A percentile compares a stretch with the other conserved stretches of the same genome.
phyloP scores from a whole-genome alignment of 1,140 invertebrate genomes.

The Penaeus vannamei region DNA sequence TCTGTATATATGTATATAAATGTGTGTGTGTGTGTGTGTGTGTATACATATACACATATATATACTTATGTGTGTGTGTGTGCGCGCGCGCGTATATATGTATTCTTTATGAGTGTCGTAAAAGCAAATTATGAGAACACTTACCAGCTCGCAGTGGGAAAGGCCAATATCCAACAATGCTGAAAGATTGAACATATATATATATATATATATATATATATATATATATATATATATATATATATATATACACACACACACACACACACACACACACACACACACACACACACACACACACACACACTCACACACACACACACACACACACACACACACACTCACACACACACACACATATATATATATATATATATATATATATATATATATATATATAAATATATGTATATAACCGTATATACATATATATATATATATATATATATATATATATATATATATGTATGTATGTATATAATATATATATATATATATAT shows the following conservation, averaged over 20 bases:
- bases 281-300: too few species aligned
- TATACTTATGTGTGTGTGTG: too few species aligned
- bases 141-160: too few species aligned
- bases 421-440: background rate
- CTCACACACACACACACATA: slow-evolving; percentile 32
- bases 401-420: background rate
- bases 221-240: background rate
- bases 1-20: too few species aligned
- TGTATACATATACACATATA: background rate
- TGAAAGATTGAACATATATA: too few species aligned
- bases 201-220: background rate
- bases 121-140: too few species aligned
- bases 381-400: slow-evolving; percentile 23
- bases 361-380: slow-evolving; percentile 37
- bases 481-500: background rate
- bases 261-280: slow-evolving; percentile 32
- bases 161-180: too few species aligned
- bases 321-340: too few species aligned
- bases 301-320: too few species aligned
- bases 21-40: too few species aligned
- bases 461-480: background rate
- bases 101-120: too few species aligned
- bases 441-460: background rate
- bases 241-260: background rate
- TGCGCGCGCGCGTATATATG: background rate